phyloP scores from a whole-genome alignment of 2,888 invertebrate species.

The Hylaea fasciaria region DNA sequence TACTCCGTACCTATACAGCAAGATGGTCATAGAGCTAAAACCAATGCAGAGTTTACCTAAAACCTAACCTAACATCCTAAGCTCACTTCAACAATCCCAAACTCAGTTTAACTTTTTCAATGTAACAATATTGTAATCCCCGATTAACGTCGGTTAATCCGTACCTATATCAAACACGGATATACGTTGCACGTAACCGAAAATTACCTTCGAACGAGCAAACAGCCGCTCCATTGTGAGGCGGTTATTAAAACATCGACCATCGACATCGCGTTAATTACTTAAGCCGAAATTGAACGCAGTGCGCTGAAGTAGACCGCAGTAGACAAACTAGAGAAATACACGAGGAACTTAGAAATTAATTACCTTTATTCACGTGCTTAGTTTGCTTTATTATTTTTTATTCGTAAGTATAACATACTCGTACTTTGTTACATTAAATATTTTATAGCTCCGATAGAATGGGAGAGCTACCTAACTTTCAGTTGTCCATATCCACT shows the following conservation, averaged over 20 bases:
- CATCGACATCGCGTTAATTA: slow-evolving; percentile 71
- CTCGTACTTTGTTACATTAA: too few species aligned
- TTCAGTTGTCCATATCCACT: too few species aligned
- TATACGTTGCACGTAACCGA: slow-evolving; percentile 27
- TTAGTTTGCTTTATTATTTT: too few species aligned
- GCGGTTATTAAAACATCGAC: slow-evolving; percentile 71
- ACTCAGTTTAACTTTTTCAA: background rate
- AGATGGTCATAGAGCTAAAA: too few species aligned
- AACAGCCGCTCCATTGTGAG: slow-evolving; percentile 58
- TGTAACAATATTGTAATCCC: slow-evolving; percentile 14
- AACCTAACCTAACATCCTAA: too few species aligned
- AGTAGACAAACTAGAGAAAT: slow-evolving; percentile 14
- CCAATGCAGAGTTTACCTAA: too few species aligned
- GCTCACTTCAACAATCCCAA: background rate
- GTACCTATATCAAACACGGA: slow-evolving; percentile 18
- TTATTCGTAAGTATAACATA: too few species aligned
- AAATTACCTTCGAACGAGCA: slow-evolving; percentile 48
- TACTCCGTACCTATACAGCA: too few species aligned
- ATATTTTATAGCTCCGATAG: too few species aligned
- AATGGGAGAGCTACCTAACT: too few species aligned
- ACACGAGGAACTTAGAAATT: background rate
- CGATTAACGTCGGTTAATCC: slow-evolving; percentile 16
- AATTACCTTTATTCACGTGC: background rate
- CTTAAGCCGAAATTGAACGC: slow-evolving; percentile 63
- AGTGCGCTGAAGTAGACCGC: slow-evolving; percentile 22